These are phyloP conservation scores for Halocaridina rubra DNA, from an alignment of 2,888 invertebrate genomes.

Conservation along the genomic window DNA sequence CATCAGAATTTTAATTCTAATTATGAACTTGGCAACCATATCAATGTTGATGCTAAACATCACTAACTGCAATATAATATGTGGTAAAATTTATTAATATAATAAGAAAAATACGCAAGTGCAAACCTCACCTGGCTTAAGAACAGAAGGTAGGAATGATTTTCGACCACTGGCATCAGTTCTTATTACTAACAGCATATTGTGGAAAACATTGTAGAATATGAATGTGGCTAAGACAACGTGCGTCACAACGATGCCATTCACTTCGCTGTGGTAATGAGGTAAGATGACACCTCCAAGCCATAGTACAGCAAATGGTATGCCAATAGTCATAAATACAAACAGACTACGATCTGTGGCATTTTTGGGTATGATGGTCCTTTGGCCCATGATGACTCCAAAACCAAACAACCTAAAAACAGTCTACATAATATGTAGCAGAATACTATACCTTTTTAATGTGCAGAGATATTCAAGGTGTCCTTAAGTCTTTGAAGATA, in stretches of 20 bases:
- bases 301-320: conserved; percentile 66
- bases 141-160: conserved; percentile 67
- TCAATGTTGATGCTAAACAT: no score
- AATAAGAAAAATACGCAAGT: no score
- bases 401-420: background rate
- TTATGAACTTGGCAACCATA: no score
- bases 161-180: conserved; percentile 67
- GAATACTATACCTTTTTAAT: no score
- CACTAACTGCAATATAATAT: no score
- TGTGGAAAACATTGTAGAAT: conserved; percentile 67
- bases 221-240: conserved; percentile 66
- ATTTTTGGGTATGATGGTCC: conserved; percentile 29
- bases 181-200: conserved; percentile 67
- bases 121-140: conserved; percentile 67
- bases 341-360: conserved; percentile 40
- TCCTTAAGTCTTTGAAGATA: no score
- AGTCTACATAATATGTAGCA: no score
- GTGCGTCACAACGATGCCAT: conserved; percentile 65
- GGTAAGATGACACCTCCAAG: conserved; percentile 66
- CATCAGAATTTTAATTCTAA: no score
- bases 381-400: conserved; percentile 6
- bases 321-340: conserved; percentile 66
- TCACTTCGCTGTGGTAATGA: conserved; percentile 64
- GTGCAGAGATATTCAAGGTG: no score
- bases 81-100: no score